Percentiles rank a stretch among this genome's conserved stretches.
These are phyloP conservation scores for Ommatoiulus sabulosus DNA, from an alignment of 2,888 invertebrate species.

Conservation along the genomic window DNA sequence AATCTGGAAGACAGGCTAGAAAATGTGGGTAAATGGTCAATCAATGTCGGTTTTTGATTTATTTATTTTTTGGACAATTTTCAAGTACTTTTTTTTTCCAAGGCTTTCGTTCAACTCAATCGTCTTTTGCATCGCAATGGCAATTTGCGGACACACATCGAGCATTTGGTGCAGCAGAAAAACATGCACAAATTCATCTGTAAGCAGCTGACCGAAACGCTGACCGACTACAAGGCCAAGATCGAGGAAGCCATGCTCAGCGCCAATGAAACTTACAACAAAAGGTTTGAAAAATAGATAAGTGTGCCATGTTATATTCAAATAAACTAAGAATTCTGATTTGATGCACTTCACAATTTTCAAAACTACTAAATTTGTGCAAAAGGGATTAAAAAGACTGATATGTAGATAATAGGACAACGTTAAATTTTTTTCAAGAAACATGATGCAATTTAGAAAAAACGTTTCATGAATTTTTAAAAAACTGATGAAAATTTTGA, in stretches of 20 bases:
- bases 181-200: not conserved
- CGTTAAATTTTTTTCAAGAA: too few relatives aligned
- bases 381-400: too few relatives aligned
- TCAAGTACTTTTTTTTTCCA: too few relatives aligned
- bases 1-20: slow-evolving; percentile 51
- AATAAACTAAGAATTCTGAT: too few relatives aligned
- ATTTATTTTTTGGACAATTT: too few relatives aligned
- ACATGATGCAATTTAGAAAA: too few relatives aligned
- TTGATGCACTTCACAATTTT: too few relatives aligned
- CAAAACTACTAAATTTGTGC: too few relatives aligned
- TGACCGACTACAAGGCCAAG: not conserved
- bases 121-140: not conserved
- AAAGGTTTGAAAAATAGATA: not conserved
- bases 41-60: not conserved
- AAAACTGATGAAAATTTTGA: too few relatives aligned
- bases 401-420: too few relatives aligned
- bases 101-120: slow-evolving; percentile 48
- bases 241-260: not conserved
- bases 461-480: too few relatives aligned
- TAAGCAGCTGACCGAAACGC: slow-evolving; percentile 20
- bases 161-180: slow-evolving; percentile 42
- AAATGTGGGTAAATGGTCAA: not conserved
- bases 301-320: too few relatives aligned
- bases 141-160: slow-evolving; percentile 7
- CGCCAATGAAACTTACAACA: not conserved